Conservation (phyloP, 1,140 invertebrate species). For the Matsumurasca onukii region DNA sequence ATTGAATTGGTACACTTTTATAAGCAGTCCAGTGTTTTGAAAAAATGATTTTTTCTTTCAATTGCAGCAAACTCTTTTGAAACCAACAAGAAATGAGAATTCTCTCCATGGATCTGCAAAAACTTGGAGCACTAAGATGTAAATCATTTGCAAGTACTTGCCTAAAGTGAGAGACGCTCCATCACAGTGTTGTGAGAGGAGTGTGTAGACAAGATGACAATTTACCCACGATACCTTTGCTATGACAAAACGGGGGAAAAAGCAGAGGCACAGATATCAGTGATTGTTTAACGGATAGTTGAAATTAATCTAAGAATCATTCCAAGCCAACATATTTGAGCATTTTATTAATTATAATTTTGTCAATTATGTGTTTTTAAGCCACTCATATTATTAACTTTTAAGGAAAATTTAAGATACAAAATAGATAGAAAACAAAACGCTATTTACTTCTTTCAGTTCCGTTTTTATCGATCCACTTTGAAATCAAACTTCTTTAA, state of each 20-base stretch:
- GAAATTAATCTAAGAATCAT: conserved; percentile 19
- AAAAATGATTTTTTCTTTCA: too few relatives aligned
- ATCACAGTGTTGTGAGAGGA: neutral
- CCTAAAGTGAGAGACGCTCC: neutral
- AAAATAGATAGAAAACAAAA: conserved; percentile 3
- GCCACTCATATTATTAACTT: too few relatives aligned
- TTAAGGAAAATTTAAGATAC: too few relatives aligned
- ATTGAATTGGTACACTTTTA: too few relatives aligned
- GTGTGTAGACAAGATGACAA: conserved; percentile 4
- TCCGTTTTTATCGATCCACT: neutral
- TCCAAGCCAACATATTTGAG: conserved; percentile 12
- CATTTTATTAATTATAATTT: conserved; percentile 2
- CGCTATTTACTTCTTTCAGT: neutral
- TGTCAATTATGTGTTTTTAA: too few relatives aligned
- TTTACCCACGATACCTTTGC: conserved; percentile 48
- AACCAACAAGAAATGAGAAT: too few relatives aligned
- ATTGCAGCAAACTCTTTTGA: too few relatives aligned
- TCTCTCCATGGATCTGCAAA: conserved; percentile 11
- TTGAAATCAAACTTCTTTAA: neutral
- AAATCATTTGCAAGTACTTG: conserved; percentile 3
- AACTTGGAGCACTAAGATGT: neutral
- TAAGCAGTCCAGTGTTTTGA: too few relatives aligned
- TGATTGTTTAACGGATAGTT: conserved; percentile 28
- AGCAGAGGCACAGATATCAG: conserved; percentile 46
- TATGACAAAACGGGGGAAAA: conserved; percentile 56